Percentiles rank a stretch among this genome's conserved stretches.
These are phyloP conservation scores for Semnornis frantzii DNA, from an alignment of 2,113 vertebrate species.

Conservation along the genomic window DNA sequence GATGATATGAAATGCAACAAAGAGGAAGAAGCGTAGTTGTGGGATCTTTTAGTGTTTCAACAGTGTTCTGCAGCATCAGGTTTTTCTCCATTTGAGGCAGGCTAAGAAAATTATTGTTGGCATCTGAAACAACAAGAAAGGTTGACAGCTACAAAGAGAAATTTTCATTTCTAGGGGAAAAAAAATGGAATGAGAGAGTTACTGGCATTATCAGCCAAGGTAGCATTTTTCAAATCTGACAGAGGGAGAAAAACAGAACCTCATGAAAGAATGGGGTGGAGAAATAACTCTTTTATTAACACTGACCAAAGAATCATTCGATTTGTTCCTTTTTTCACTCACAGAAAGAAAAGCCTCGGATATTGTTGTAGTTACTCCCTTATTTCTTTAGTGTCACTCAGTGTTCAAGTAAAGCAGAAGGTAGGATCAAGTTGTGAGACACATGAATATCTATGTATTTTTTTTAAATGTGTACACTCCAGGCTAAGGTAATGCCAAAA, in stretches of 20 bases:
- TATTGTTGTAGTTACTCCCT: background rate
- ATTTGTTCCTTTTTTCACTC: background rate
- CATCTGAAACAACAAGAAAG: background rate
- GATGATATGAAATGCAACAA: background rate
- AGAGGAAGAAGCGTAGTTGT: background rate
- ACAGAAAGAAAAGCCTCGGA: background rate
- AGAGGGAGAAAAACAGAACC: background rate
- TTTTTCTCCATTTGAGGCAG: background rate
- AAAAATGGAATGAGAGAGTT: background rate
- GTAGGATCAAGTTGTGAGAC: background rate
- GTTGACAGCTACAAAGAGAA: background rate
- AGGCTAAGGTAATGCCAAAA: background rate
- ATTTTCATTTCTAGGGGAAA: background rate
- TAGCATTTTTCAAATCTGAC: background rate
- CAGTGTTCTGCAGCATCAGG: background rate
- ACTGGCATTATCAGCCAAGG: background rate
- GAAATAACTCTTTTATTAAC: background rate
- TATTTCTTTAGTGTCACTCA: background rate
- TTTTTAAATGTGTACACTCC: fast-evolving
- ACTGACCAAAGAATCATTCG: background rate
- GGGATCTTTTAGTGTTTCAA: background rate
- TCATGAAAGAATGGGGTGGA: background rate
- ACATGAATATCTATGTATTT: background rate
- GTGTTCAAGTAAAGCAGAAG: background rate
- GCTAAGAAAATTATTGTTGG: background rate